phyloP scores from a whole-genome alignment of 2,797 vertebrate genomes.

The Salmo trutta region DNA sequence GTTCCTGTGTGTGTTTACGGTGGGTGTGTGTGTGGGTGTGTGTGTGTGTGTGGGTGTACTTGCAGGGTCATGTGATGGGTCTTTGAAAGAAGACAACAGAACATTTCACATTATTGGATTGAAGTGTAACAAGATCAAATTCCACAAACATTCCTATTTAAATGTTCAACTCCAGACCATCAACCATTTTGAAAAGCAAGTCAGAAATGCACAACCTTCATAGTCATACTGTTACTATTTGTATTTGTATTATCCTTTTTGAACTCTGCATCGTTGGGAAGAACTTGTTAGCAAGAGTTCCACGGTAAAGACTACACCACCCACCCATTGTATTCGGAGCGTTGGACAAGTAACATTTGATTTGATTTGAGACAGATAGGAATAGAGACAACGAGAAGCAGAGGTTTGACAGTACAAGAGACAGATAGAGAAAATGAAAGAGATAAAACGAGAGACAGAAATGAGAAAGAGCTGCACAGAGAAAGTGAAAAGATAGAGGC shows the following conservation, averaged over 20 bases:
- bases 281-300: too few relatives aligned
- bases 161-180: not conserved
- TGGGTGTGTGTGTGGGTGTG: not conserved
- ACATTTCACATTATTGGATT: slow-evolving; percentile 37
- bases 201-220: not conserved
- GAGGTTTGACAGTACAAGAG: not conserved
- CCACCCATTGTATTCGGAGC: not conserved
- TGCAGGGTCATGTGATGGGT: not conserved
- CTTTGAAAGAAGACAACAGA: slow-evolving; percentile 17
- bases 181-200: not conserved
- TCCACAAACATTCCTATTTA: slow-evolving; percentile 14
- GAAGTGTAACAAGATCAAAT: slow-evolving; percentile 35
- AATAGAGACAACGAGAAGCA: not conserved
- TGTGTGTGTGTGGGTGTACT: not conserved
- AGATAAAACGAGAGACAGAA: not conserved
- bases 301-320: not conserved
- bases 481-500: not conserved
- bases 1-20: too few relatives aligned
- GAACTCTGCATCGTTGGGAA: too few relatives aligned
- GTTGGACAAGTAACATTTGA: too few relatives aligned
- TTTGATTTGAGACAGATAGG: not conserved
- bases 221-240: not conserved
- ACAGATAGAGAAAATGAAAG: slow-evolving; percentile 1
- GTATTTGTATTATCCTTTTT: not conserved
- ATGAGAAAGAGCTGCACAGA: slow-evolving; percentile 1